Evolutionary conservation across 2,113 vertebrate species (phyloP), one percentile per base, ranked within the genome.

Genomic region (Pionites leucogaster): DNA sequence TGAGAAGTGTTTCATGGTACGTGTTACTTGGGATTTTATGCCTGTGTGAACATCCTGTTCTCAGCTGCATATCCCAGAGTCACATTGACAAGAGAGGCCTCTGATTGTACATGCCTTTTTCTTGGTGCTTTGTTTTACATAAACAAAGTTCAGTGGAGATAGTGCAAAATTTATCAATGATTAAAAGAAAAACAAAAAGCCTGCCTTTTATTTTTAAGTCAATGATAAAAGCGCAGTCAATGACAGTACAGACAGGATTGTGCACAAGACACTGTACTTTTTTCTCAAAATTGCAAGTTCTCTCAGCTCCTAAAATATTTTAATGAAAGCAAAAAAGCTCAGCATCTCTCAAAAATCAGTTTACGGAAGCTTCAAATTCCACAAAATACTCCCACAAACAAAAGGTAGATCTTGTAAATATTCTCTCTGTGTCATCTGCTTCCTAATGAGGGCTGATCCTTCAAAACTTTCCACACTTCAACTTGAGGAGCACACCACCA

Each of bases 21-120:
- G 57, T 37, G 7, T 75, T 90, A 46, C 52, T 90, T 71, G 94
- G 69, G 92, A 75, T 91, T 94, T 92, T 71, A 65, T 86, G 94
- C 50, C 83, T 79, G 72, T 89, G 77, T 86, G 92, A 92, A 95
- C 64, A 92, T 94, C 88, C 80, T 95, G 55, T 94, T 95, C 80
- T 88, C 86, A 86, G 65, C 42, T 84, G 42, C 47, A 33, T 55
- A 44, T 80, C 44, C 68, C 28, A 93, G 46, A 86, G 33, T 17
- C 24, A 12, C 74, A 31, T 81, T 75, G 83, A 42, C 3, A 2
- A 94, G 63, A 83, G 17, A 19, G 60, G n/a, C 60, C 42, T 88
- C 82, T 63, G 59, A 49, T 25, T 42, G 3, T 17, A 47, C 3
- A 11, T 28, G 15, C 3, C 28, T 78, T 79, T 86, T 53, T 23